Conservation (phyloP, 1,140 invertebrate genomes). For the Cydia fagiglandana region DNA sequence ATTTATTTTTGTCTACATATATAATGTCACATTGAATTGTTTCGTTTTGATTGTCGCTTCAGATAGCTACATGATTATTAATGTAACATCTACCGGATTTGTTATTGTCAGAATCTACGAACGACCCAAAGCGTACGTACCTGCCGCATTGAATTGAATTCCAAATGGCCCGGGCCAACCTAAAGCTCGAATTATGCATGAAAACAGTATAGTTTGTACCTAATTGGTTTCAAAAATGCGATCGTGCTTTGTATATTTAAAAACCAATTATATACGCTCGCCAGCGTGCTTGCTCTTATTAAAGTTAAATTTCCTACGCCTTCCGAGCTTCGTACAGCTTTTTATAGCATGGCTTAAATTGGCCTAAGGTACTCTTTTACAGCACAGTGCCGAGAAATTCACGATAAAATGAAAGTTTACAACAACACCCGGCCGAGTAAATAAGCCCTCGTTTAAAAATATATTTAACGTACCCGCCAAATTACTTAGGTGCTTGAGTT, state of each 20-base stretch:
- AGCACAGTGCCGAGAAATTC: constrained; percentile 20
- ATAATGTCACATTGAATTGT: background rate
- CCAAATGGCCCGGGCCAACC: constrained; percentile 1
- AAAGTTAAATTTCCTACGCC: constrained; percentile 56
- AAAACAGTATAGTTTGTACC: constrained; percentile 27
- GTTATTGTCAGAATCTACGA: background rate
- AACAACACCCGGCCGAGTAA: constrained; percentile 21
- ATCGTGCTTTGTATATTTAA: constrained; percentile 40
- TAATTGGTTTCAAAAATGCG: constrained; percentile 25
- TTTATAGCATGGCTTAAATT: constrained; percentile 29
- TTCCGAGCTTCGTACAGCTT: constrained; percentile 37
- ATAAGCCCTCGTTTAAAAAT: constrained; percentile 29
- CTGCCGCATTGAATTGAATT: background rate
- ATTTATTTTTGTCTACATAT: background rate
- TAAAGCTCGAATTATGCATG: constrained; percentile 16
- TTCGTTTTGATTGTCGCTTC: background rate
- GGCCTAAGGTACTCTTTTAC: constrained; percentile 19
- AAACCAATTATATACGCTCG: constrained; percentile 37
- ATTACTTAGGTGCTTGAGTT: constrained; percentile 28
- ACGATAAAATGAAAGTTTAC: constrained; percentile 30
- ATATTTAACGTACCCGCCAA: constrained; percentile 23
- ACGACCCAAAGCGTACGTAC: background rate
- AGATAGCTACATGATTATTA: background rate
- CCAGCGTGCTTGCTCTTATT: constrained; percentile 50
- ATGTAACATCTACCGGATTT: constrained; percentile 20